Evolutionary conservation across 1,140 invertebrate genomes (phyloP).

Genomic region (Drosophila ohnishii): DNA sequence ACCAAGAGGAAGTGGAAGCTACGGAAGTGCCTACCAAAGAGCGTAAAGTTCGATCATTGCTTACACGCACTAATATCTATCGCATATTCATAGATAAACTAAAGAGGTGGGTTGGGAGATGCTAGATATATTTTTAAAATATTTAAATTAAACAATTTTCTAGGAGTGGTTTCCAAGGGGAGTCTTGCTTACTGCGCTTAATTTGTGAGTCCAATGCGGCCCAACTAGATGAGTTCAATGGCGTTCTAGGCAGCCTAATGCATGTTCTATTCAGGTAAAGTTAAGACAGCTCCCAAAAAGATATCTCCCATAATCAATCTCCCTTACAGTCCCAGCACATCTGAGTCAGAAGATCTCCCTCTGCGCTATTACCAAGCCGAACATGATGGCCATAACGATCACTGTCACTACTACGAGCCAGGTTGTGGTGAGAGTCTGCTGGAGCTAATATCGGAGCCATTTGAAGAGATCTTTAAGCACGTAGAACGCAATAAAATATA

Average conservation of each 20-base stretch:
- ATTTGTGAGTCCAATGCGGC: slow-evolving; percentile 72
- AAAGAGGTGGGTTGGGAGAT: slow-evolving; percentile 34
- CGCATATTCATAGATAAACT: slow-evolving; percentile 72
- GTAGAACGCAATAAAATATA: slow-evolving; percentile 60
- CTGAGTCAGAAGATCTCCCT: slow-evolving; percentile 84
- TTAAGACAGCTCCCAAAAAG: accelerated
- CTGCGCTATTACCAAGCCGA: slow-evolving; percentile 85
- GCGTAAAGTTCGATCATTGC: slow-evolving; percentile 45
- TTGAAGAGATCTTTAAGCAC: slow-evolving; percentile 48
- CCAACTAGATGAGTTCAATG: slow-evolving; percentile 66
- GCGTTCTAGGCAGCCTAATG: slow-evolving; percentile 71
- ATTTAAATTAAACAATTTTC: background rate
- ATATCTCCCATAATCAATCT: accelerated
- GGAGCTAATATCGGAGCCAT: slow-evolving; percentile 69
- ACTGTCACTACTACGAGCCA: slow-evolving; percentile 79
- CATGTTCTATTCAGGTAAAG: slow-evolving; percentile 71
- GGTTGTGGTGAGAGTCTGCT: slow-evolving; percentile 73
- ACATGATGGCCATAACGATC: slow-evolving; percentile 74
- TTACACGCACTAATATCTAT: slow-evolving; percentile 72
- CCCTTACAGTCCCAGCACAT: slow-evolving; percentile 84
- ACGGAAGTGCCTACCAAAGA: background rate
- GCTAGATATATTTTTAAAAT: no score
- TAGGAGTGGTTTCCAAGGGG: slow-evolving; percentile 70
- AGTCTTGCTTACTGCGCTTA: slow-evolving; percentile 69
- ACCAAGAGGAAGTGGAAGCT: background rate